These are phyloP conservation scores for Holotrichia oblita DNA, from an alignment of 1,140 invertebrate species.

Conservation along the genomic window DNA sequence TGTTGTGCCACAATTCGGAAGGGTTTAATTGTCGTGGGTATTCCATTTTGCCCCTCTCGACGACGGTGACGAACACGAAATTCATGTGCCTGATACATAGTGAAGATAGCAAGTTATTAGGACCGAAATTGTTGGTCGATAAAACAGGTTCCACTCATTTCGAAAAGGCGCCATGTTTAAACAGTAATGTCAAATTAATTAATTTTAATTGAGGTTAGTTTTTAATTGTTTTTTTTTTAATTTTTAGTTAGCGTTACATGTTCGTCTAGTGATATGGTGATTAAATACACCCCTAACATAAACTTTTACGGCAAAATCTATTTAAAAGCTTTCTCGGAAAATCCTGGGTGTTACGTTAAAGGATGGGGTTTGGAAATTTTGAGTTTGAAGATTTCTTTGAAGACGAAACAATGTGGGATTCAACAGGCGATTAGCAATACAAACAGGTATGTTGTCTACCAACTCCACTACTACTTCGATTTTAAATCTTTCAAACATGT, in stretches of 20 bases:
- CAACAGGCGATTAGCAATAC: conserved; percentile 49
- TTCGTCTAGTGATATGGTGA: conserved; percentile 64
- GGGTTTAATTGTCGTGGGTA: conserved; percentile 57
- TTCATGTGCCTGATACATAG: conserved; percentile 62
- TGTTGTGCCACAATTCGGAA: conserved; percentile 51
- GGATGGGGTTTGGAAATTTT: conserved; percentile 49
- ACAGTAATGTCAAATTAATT: conserved; percentile 59
- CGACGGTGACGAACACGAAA: neutral
- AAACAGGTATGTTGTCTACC: too few species aligned
- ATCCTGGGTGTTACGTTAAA: conserved; percentile 61
- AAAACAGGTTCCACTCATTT: conserved; percentile 60
- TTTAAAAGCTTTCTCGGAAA: conserved; percentile 68
- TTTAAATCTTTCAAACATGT: too few species aligned
- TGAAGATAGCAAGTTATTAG: conserved; percentile 64
- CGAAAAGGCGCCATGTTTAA: conserved; percentile 63
- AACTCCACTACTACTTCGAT: too few species aligned
- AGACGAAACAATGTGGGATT: conserved; percentile 52
- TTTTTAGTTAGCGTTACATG: conserved; percentile 69
- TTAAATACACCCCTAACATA: conserved; percentile 67
- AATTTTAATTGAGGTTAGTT: neutral
- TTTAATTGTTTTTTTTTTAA: too few species aligned
- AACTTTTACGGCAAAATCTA: conserved; percentile 69
- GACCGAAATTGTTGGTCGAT: conserved; percentile 60
- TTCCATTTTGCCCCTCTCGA: conserved; percentile 45
- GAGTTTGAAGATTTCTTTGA: conserved; percentile 51